Base-by-base conservation (phyloP, 2,888 invertebrate genomes). In the Diarsia rubi region DNA sequence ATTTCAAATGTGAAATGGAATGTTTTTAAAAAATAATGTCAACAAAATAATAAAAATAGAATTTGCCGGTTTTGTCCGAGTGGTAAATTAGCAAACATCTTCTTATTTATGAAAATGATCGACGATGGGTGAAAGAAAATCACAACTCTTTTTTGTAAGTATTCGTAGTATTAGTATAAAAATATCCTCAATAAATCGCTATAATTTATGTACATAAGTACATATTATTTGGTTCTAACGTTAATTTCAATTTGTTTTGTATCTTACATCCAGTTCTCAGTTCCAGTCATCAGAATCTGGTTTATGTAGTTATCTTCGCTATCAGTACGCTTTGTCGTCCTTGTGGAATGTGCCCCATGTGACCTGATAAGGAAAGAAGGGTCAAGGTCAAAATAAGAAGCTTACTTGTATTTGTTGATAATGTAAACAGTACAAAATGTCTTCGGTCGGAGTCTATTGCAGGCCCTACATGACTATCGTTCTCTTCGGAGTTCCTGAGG, bases 101-200 rank as follows among this genome's bases (percentile, higher is more conserved):
- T 52, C 45, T 67, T 64, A 21, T 72, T 79, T 59, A 63, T 60
- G 57, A 82, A 79, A 79, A 89, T 89, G 89, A 82, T 27, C 65
- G 88, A 89, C 78, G 82, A 90, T 90, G 90, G 90, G 69, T 87
- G 88, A 90, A 83, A 71, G 74, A 76, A 79, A 78, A 70, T 60
- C 73, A 74, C 67, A 64, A 64, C 73, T 78, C n/a, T 64, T 47
- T 74, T 79, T 69, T 71, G 86, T 86, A 57, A 86, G 86, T 86
- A 86, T 67, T 54, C 6, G 21, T 66, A 62, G 8, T 45, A 8
- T 52, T 37, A 57, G 0, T 37, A 37, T 52, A 12, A n/a, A 67
- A 62, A 64, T 66, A 0, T 71, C 24, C 9, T 27, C 19, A 42
- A 57, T 6, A 49, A 69, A 63, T 24, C 12, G 62, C n/a, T 66